Evolutionary conservation across 2,113 vertebrate species (phyloP).

Genomic region (Coregonus clupeaformis): DNA sequence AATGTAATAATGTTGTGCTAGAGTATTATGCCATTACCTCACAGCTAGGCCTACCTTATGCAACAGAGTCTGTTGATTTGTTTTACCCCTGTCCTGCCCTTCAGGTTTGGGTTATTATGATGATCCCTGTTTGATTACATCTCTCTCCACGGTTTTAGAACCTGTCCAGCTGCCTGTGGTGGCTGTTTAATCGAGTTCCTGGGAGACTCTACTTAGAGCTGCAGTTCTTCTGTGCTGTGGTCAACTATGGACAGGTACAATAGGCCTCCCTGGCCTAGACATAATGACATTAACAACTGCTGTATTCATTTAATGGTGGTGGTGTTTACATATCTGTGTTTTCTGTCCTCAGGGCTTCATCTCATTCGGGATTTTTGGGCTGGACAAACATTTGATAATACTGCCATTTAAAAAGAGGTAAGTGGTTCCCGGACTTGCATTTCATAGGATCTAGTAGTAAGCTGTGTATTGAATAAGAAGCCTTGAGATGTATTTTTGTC

Average conservation of each 20-base stretch:
- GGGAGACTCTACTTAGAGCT: conserved; percentile 93
- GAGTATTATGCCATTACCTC: too few relatives aligned
- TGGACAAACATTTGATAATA: conserved; percentile 95
- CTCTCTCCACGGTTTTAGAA: conserved; percentile 73
- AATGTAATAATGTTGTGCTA: too few relatives aligned
- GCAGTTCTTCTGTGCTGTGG: conserved; percentile 95
- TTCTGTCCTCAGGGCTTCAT: conserved; percentile 84
- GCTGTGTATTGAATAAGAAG: background rate
- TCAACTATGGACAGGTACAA: conserved; percentile 95
- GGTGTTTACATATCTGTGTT: background rate
- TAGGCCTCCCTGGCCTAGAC: conserved; percentile 4
- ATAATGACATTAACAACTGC: background rate
- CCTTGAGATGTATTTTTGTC: background rate
- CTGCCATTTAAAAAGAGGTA: conserved; percentile 94
- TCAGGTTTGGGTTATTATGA: background rate
- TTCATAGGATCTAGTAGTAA: background rate
- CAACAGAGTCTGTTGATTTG: too few relatives aligned
- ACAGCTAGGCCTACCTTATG: too few relatives aligned
- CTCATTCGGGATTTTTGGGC: conserved; percentile 93
- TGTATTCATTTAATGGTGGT: background rate
- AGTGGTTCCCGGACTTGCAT: background rate
- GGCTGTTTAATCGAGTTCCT: conserved; percentile 91
- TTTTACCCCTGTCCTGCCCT: background rate
- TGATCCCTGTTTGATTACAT: conserved; percentile 59
- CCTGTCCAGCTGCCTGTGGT: conserved; percentile 96